phyloP scores from a whole-genome alignment of 2,113 vertebrate genomes.

The Eclectus roratus region DNA sequence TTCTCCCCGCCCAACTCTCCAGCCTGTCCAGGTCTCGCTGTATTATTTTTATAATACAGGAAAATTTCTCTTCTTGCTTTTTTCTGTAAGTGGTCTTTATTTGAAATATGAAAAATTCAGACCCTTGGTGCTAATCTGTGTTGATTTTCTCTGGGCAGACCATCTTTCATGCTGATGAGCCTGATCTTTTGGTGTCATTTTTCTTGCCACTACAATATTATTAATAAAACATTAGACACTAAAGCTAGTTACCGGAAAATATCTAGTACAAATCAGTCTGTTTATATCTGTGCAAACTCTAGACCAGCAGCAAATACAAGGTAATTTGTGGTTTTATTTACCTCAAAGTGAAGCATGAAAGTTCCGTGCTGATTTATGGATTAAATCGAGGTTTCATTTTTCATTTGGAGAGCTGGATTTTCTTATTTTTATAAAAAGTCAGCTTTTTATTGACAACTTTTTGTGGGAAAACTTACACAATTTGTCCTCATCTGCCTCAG shows the following conservation, averaged over 20 bases:
- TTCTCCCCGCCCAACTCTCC: too few species aligned
- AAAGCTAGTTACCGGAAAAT: not conserved
- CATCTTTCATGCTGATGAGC: not conserved
- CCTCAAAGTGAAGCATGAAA: not conserved
- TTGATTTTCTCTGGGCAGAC: not conserved
- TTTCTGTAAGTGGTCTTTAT: not conserved
- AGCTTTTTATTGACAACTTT: not conserved
- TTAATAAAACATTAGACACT: not conserved
- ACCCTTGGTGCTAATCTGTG: not conserved
- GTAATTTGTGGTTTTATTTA: not conserved
- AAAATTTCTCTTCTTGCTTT: not conserved
- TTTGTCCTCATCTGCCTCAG: not conserved
- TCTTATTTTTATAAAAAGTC: not conserved
- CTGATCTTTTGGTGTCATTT: not conserved
- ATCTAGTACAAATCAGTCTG: not conserved
- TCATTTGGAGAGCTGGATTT: not conserved
- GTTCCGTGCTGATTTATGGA: not conserved
- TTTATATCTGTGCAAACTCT: not conserved
- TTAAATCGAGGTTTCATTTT: not conserved
- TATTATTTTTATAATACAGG: not conserved
- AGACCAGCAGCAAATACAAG: not conserved
- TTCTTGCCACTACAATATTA: not conserved
- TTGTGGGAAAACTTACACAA: not conserved
- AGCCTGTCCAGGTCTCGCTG: too few species aligned
- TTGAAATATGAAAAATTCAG: not conserved